Conservation (phyloP, 2,113 vertebrate genomes). For the Solenodon paradoxus region DNA sequence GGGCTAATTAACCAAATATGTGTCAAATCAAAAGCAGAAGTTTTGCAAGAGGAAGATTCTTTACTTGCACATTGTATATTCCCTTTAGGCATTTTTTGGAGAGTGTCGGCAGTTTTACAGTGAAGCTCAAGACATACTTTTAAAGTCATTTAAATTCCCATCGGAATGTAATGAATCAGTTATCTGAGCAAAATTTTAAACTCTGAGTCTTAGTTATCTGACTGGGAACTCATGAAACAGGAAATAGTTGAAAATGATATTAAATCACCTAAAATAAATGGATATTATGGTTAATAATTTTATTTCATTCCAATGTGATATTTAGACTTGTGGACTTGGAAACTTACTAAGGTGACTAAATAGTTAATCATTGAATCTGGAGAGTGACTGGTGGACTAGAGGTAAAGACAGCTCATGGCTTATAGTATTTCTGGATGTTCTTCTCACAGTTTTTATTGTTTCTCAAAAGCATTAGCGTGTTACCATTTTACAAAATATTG, state of each 20-base stretch:
- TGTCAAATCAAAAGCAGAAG: constrained; percentile 10
- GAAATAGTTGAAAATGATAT: not conserved
- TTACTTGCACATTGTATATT: not conserved
- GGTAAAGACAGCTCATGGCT: not conserved
- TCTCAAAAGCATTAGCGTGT: not conserved
- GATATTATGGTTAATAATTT: not conserved
- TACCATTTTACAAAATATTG: constrained; percentile 6
- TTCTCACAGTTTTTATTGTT: not conserved
- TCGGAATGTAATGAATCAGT: not conserved
- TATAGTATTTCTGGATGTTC: not conserved
- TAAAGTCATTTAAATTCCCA: not conserved
- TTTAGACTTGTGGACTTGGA: not conserved
- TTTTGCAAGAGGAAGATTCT: not conserved
- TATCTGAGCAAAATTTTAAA: not conserved
- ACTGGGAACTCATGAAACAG: not conserved
- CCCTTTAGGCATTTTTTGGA: not conserved
- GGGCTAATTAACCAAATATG: not conserved
- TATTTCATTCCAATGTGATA: not conserved
- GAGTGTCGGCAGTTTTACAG: not conserved
- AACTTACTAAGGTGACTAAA: not conserved
- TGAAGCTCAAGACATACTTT: not conserved
- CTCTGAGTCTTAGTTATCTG: not conserved
- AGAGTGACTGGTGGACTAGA: not conserved
- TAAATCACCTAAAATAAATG: not conserved
- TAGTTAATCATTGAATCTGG: not conserved